These are phyloP conservation scores for Neogobius melanostomus DNA, from an alignment of 2,113 vertebrate species.

Conservation along the genomic window DNA sequence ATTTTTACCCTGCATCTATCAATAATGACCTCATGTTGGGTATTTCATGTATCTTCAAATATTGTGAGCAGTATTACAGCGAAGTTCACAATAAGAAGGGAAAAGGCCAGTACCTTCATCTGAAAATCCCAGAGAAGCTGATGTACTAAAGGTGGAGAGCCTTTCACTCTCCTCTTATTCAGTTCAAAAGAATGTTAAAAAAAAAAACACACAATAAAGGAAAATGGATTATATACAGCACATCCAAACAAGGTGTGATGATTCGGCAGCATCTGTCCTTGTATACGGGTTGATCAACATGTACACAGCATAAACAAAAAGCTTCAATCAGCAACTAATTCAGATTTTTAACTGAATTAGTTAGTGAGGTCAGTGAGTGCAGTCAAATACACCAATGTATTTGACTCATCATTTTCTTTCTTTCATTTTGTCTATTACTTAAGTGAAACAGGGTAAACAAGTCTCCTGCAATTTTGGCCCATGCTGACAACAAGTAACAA, in stretches of 20 bases:
- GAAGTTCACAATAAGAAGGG: slow-evolving; percentile 5
- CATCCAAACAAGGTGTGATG: no score
- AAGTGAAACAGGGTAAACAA: not conserved
- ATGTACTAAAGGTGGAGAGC: slow-evolving; percentile 41
- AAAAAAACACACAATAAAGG: no score
- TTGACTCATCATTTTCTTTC: not conserved
- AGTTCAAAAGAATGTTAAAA: slow-evolving; percentile 39
- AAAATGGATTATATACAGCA: no score
- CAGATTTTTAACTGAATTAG: slow-evolving; percentile 44
- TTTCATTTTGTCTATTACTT: no score
- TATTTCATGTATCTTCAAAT: no score
- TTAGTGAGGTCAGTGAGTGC: slow-evolving; percentile 18
- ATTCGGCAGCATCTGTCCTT: slow-evolving; percentile 49
- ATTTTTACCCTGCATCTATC: not conserved
- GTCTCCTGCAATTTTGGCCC: not conserved
- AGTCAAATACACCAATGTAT: not conserved
- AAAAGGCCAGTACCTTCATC: slow-evolving; percentile 42
- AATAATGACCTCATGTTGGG: no score
- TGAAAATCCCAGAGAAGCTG: slow-evolving; percentile 50
- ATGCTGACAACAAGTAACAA: not conserved
- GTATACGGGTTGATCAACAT: slow-evolving; percentile 51
- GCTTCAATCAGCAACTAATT: slow-evolving; percentile 43
- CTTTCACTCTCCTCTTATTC: slow-evolving; percentile 29
- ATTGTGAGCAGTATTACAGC: no score
- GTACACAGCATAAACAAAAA: slow-evolving; percentile 42